A percentile compares a stretch with the other conserved stretches of the same genome.
These are phyloP conservation scores for Heliothis subflexa DNA, from an alignment of 1,140 invertebrate species.

Conservation along the genomic window DNA sequence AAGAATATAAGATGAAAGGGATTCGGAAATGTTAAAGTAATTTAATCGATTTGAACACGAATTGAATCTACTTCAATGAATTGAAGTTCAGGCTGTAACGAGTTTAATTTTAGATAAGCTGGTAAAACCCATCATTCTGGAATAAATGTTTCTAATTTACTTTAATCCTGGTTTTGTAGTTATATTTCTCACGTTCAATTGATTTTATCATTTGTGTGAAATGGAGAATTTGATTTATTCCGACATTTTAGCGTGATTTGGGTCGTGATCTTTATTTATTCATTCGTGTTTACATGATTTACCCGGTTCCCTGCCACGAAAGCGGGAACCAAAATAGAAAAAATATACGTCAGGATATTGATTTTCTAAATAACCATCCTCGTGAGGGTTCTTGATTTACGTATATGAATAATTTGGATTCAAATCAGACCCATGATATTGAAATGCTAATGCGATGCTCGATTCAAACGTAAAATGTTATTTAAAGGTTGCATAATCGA, in stretches of 20 bases:
- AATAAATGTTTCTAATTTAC: background rate
- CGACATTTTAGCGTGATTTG: constrained; percentile 38
- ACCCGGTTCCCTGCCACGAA: background rate
- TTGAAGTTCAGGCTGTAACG: background rate
- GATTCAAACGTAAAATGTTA: background rate
- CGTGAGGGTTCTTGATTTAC: background rate
- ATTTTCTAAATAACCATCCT: constrained; percentile 17
- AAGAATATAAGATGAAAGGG: constrained; percentile 4
- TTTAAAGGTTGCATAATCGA: background rate
- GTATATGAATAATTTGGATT: background rate
- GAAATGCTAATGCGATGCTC: background rate
- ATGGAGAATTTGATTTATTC: constrained; percentile 22
- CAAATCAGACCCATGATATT: background rate
- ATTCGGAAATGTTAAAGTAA: constrained; percentile 26
- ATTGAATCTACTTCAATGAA: constrained; percentile 9
- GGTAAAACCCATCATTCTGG: background rate
- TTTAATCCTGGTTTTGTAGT: background rate
- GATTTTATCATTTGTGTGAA: constrained; percentile 17
- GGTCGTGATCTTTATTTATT: constrained; percentile 48
- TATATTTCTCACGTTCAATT: background rate
- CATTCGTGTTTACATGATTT: constrained; percentile 41
- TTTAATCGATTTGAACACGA: constrained; percentile 22
- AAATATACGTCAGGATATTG: background rate
- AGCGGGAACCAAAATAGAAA: background rate
- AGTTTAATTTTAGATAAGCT: constrained; percentile 4